Evolutionary conservation across 2,113 vertebrate species (phyloP).

Genomic region (Oreochromis tanganicae): DNA sequence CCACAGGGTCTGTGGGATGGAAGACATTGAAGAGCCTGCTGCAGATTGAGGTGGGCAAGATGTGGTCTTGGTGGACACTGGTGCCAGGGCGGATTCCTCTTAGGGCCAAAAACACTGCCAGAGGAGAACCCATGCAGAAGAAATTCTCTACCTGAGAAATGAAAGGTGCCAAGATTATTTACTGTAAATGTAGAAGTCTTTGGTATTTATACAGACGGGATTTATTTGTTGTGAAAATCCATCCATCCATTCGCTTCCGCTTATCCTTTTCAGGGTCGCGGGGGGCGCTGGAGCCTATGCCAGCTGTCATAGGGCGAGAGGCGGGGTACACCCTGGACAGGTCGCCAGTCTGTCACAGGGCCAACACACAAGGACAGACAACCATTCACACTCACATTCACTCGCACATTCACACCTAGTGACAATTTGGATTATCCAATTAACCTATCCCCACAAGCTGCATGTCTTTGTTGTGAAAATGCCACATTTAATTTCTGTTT

Average conservation of each 20-base stretch:
- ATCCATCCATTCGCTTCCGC: not conserved
- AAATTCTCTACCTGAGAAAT: conserved; percentile 91
- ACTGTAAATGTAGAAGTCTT: not conserved
- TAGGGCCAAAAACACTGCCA: conserved; percentile 93
- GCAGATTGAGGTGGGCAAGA: conserved; percentile 90
- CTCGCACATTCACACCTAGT: not conserved
- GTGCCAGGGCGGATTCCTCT: conserved; percentile 90
- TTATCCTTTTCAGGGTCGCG: too few species aligned
- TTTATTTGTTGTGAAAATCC: not conserved
- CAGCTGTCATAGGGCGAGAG: too few species aligned
- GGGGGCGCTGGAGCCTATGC: too few species aligned
- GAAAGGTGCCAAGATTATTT: not conserved
- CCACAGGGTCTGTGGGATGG: conserved; percentile 98
- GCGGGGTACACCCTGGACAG: too few species aligned
- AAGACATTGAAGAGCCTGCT: conserved; percentile 92
- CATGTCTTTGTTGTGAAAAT: not conserved
- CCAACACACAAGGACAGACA: too few species aligned
- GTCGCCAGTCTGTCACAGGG: too few species aligned
- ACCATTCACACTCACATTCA: too few species aligned
- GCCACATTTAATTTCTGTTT: not conserved
- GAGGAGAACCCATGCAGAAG: conserved; percentile 98
- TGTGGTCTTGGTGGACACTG: conserved; percentile 89
- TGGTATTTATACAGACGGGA: not conserved
- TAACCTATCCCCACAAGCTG: too few species aligned
- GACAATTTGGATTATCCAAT: too few species aligned